Evolutionary conservation across 2,797 vertebrate genomes (phyloP), one percentile per base, ranked within the genome.

Genomic region (Avahi laniger): DNA sequence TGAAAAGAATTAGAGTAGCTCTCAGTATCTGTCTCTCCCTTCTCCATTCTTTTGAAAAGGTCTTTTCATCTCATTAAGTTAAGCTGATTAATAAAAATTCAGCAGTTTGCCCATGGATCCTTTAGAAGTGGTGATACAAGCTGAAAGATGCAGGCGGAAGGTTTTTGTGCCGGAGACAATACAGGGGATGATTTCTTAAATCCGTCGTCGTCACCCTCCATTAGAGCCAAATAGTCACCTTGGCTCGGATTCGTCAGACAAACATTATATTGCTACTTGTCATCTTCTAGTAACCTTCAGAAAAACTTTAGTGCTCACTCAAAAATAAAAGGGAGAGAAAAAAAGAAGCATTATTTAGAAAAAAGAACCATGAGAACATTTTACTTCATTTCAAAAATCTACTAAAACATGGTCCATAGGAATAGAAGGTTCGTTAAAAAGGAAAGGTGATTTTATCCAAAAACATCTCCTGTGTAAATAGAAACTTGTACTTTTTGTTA

Each of bases 81-180:
- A 99, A 99, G 99, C 99, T 99, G 99, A 99, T 99, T 99, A 99
- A 99, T 99, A 99, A 99, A 99, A 99, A 99, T 99, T 98, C 99
- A 98, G 98, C 98, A 98, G 98, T 99, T 99, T 99, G 98, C 97
- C 98, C 98, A 98, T 97, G 98, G 98, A 96, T 98, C 95, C 97
- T 97, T 98, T 97, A 98, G 98, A 98, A 98, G 98, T 97, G 95
- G 97, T 95, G 97, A 98, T 97, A 94, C 97, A 98, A 98, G 99
- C 98, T 99, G 98, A 99, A 99, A 99, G 99, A 98, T 96, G 98
- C 98, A 97, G 97, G 97, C 98, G 88, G 99, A 99, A 99, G 98
- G 99, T 97, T 99, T 99, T 99, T 99, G 99, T 99, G 98, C 98
- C 98, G 98, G 97, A 98, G 98, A 99, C 99, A 99, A 99, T 99